Evolutionary conservation across 2,113 vertebrate species (phyloP), one percentile per base, ranked within the genome.

Genomic region (Spheniscus mendiculus): DNA sequence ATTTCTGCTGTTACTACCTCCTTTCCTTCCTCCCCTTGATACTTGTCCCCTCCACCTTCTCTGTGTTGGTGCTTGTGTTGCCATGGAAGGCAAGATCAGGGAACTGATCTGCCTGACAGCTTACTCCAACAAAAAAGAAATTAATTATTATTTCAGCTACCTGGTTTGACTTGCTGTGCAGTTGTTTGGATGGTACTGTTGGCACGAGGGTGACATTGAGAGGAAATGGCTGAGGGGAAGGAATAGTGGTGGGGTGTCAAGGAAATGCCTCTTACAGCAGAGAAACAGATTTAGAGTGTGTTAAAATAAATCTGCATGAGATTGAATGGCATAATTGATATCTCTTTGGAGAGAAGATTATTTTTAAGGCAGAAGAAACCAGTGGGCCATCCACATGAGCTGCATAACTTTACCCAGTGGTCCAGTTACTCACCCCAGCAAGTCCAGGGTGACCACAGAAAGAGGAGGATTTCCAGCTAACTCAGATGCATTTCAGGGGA

Each of bases 341-440:
- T 1, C 12, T 80, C 21, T 81, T 77, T n/a, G 53, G 27, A 26
- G 38, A 90, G 50, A 36, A 40, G 19, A 16, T 78, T 50, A 5
- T 53, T 74, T 84, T 90, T 47, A 83, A 91, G 42, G 50, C 23
- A 40, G 29, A 83, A 11, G 2, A 89, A 65, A 50, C 30, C 38
- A 38, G 21, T 21, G 38, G n/a, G 29, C 74, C 32, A 12, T 80
- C 44, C 27, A 15, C 0, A 0, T 59, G n/a, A 71, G 30, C 61
- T 2, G 20, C 16, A 53, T 34, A 80, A 9, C 89, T 85, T 88
- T 63, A 71, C 6, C 47, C 19, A 15, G 8, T 42, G 32, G 11
- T 42, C 40, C 38, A 9, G 0, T 69, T 88, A 38, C 17, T 71
- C 45, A 38, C 81, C 63, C 36, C 59, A 53, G 50, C 2, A 20